These are phyloP conservation scores for Rutilus rutilus DNA, from an alignment of 2,113 vertebrate genomes.

Conservation along the genomic window DNA sequence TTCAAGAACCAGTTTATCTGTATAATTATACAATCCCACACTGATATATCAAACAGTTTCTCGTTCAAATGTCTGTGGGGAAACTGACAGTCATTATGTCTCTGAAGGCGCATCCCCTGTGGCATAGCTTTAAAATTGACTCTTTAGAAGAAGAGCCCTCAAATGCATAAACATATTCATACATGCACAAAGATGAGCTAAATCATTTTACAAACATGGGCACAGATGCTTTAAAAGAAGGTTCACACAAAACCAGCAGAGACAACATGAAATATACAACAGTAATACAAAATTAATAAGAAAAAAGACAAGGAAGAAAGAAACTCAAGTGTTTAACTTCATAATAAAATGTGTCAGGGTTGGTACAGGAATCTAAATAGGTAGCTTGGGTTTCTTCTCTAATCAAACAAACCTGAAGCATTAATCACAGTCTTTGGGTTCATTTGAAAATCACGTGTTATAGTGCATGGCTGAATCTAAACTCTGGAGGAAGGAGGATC, in stretches of 20 bases:
- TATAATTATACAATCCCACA: not conserved
- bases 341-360: not conserved
- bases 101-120: constrained; percentile 18
- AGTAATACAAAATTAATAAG: not conserved
- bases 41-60: constrained; percentile 15
- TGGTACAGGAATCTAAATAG: not conserved
- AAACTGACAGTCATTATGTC: constrained; percentile 24
- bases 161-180: not conserved
- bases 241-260: not conserved
- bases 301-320: not conserved
- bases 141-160: constrained; percentile 13
- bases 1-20: not conserved
- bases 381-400: not conserved
- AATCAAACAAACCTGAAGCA: not conserved
- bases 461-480: not conserved
- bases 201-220: not conserved
- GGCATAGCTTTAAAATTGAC: constrained; percentile 1
- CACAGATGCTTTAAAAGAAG: not conserved
- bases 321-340: not conserved
- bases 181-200: not conserved
- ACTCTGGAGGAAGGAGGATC: not conserved
- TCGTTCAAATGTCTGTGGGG: not conserved
- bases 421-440: not conserved
- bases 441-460: not conserved
- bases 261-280: not conserved